Conservation (phyloP, 2,888 invertebrate species). For the Pristionchus fissidentatus region DNA sequence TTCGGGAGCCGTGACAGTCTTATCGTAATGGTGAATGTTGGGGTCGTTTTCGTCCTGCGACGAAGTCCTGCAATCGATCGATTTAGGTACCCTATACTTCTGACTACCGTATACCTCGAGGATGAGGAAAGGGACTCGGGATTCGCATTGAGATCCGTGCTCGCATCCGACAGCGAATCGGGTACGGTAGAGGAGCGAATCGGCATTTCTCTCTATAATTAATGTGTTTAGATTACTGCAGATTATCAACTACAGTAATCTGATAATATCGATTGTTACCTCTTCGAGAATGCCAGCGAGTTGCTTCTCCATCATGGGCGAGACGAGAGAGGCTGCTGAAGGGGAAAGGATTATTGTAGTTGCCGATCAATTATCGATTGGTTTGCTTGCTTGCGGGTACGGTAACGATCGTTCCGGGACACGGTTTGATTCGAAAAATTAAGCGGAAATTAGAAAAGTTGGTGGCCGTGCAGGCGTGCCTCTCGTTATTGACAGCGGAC, state of each 20-base stretch:
- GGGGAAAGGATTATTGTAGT: conserved; percentile 32
- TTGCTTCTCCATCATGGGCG: conserved; percentile 61
- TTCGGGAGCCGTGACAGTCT: conserved; percentile 22
- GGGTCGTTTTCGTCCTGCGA: conserved; percentile 54
- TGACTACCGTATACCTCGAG: conserved; percentile 37
- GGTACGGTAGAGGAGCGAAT: conserved; percentile 71
- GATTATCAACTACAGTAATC: background rate
- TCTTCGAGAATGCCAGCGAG: conserved; percentile 64
- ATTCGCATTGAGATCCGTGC: conserved; percentile 43
- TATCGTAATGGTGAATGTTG: conserved; percentile 11
- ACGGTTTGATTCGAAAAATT: background rate
- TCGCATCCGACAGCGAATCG: conserved; percentile 58
- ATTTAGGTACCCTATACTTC: conserved; percentile 10
- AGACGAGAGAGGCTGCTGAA: conserved; percentile 65
- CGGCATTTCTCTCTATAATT: conserved; percentile 53
- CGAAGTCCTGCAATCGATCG: conserved; percentile 46
- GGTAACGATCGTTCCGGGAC: conserved; percentile 32
- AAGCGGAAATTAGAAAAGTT: conserved; percentile 24
- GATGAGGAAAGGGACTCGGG: conserved; percentile 37
- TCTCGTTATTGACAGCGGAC: too few species aligned
- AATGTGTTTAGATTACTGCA: background rate
- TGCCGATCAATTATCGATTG: background rate
- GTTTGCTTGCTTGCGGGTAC: background rate
- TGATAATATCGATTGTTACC: conserved; percentile 44
- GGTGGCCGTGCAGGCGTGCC: background rate